Base-by-base conservation (phyloP, 2,113 vertebrate species). In the Campylomormyrus tamandua region DNA sequence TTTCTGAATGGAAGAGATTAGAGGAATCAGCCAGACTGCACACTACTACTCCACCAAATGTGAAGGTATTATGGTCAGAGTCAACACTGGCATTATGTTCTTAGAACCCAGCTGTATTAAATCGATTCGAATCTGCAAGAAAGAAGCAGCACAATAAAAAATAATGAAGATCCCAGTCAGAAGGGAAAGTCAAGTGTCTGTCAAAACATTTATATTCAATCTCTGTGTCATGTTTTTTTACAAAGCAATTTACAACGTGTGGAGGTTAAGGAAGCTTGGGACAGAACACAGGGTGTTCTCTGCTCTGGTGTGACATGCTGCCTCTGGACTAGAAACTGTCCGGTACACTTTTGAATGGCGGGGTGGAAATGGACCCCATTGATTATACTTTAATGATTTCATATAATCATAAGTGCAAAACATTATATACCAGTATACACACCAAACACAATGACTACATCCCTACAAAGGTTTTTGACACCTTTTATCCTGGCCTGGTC, bases 21-120 rank as follows among this genome's bases (percentile, higher is more conserved):
- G 35, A 17, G 74, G 74, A 80, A 80, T 80, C 74, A 80, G 35
- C 31, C 74, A 80, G 74, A 80, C 74, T 80, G 74, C 31, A 42
- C 35, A 42, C 35, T 80, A 80, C 74, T 42, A 6, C 35, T 80
- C 13, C 74, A 80, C 74, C 74, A 80, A 80, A 80, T 80, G 74
- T 80, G 74, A 80, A 42, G 74, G 74, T 80, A 80, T 80, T 80
- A 80, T 42, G 74, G 5, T 80, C 74, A 80, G 74, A 80, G 74
- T 80, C 74, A 42, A 80, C 74, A 80, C 5, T 39, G 74, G 74
- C n/a, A 80, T 80, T 80, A 80, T 80, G 74, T 19, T 80, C 74
- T 80, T 80, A 80, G 74, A 17, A 42, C 31, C 74, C 74, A 80
- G 74, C 74, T 80, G 74, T 42, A 80, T 80, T 2, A 42, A 42